phyloP scores from a whole-genome alignment of 1,140 invertebrate genomes.

The Octopus sinensis region DNA sequence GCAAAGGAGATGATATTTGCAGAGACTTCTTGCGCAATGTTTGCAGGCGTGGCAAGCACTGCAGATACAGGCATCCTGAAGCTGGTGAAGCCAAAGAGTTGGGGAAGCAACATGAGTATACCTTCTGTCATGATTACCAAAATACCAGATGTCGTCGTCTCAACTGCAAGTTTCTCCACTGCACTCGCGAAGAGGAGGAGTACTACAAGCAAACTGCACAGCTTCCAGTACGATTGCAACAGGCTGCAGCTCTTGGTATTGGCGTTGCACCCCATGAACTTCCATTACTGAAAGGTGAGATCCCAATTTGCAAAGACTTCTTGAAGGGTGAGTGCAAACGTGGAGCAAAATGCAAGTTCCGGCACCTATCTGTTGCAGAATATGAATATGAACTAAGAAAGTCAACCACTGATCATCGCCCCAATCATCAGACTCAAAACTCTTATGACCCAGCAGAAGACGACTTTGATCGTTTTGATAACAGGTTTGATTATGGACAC shows the following conservation, averaged over 20 bases:
- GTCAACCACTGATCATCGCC: constrained; percentile 22
- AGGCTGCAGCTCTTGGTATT: constrained; percentile 43
- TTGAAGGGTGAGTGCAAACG: constrained; percentile 71
- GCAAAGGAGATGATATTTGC: constrained; percentile 57
- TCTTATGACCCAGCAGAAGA: constrained; percentile 30
- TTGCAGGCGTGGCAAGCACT: constrained; percentile 74
- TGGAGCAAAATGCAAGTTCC: constrained; percentile 56
- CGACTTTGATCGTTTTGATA: constrained; percentile 38
- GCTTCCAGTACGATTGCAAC: constrained; percentile 48
- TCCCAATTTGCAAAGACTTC: constrained; percentile 74
- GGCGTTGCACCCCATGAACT: constrained; percentile 37
- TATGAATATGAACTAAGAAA: constrained; percentile 39
- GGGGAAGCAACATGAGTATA: constrained; percentile 56
- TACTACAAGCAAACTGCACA: constrained; percentile 64
- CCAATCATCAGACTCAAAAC: constrained; percentile 26
- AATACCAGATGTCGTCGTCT: constrained; percentile 63
- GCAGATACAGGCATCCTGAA: constrained; percentile 63
- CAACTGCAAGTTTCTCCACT: constrained; percentile 75
- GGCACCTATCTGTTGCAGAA: constrained; percentile 40
- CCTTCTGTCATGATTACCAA: constrained; percentile 84
- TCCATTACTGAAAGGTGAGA: constrained; percentile 40
- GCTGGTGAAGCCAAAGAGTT: constrained; percentile 37
- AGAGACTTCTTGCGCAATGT: constrained; percentile 66
- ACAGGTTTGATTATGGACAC: constrained; percentile 32
- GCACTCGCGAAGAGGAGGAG: constrained; percentile 73